Percentiles rank a stretch among this genome's conserved stretches.
Evolutionary conservation across 2,888 invertebrate species (phyloP).

Genomic region (Osedax frankpressi): DNA sequence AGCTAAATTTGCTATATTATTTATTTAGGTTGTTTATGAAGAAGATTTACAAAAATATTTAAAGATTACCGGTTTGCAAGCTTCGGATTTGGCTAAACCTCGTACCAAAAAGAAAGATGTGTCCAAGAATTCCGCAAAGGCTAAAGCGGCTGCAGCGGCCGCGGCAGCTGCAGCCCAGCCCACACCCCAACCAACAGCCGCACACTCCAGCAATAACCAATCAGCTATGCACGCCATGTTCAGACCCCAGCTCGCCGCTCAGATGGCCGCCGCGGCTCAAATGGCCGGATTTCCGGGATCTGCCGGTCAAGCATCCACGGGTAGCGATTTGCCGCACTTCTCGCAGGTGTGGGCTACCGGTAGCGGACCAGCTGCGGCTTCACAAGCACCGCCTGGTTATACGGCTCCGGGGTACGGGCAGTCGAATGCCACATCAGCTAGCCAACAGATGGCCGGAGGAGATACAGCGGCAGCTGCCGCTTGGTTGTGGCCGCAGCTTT

Average conservation of each 20-base stretch:
- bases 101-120: constrained; percentile 7
- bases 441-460: neutral
- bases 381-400: neutral
- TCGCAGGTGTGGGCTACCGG: constrained; percentile 23
- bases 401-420: neutral
- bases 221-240: neutral
- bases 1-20: constrained; percentile 3
- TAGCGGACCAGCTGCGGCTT: neutral
- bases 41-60: constrained; percentile 27
- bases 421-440: neutral
- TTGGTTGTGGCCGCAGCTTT: constrained; percentile 9
- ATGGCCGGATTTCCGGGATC: constrained; percentile 15
- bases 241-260: constrained; percentile 2
- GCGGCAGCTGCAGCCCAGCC: constrained; percentile 1
- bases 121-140: neutral
- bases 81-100: constrained; percentile 28
- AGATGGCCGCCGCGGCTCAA: constrained; percentile 18
- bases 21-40: constrained; percentile 28
- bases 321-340: constrained; percentile 17
- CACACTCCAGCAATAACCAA: neutral
- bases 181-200: neutral
- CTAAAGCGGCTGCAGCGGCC: neutral
- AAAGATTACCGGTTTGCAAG: constrained; percentile 28
- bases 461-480: neutral
- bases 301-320: constrained; percentile 1